These are phyloP conservation scores for Agrochola lychnidis DNA, from an alignment of 2,888 invertebrate genomes.

Conservation along the genomic window DNA sequence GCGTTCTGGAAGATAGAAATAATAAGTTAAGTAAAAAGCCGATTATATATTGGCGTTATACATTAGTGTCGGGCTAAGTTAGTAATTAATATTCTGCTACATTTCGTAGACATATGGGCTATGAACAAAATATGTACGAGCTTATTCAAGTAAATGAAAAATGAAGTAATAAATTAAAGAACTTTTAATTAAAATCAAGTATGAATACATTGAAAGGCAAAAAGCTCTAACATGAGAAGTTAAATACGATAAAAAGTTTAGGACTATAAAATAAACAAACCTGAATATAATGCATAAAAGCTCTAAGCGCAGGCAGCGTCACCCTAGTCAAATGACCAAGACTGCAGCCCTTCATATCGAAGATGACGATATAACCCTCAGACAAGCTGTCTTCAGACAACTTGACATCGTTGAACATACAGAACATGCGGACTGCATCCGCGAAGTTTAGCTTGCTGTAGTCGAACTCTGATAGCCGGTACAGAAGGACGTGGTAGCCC, in stretches of 20 bases:
- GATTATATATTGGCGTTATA: background rate
- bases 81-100: background rate
- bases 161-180: background rate
- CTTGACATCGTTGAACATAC: conserved; percentile 92
- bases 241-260: too few relatives aligned
- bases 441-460: conserved; percentile 92
- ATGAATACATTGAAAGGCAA: too few relatives aligned
- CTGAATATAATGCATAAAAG: conserved; percentile 93
- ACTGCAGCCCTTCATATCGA: conserved; percentile 92
- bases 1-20: conserved; percentile 89
- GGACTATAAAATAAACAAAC: conserved; percentile 74
- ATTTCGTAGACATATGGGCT: background rate
- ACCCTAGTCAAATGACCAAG: conserved; percentile 92
- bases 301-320: conserved; percentile 91
- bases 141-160: background rate
- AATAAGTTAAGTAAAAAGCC: background rate
- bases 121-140: background rate
- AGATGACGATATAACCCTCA: conserved; percentile 91
- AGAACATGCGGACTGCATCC: conserved; percentile 92
- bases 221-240: too few relatives aligned
- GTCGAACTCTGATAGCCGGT: conserved; percentile 91
- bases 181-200: background rate
- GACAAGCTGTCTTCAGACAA: conserved; percentile 91
- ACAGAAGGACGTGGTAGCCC: conserved; percentile 91
- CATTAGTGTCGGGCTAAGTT: background rate